Percentiles rank a stretch among this genome's conserved stretches.
phyloP scores from a whole-genome alignment of 2,113 vertebrate genomes.

The Cephalopholis sonnerati region DNA sequence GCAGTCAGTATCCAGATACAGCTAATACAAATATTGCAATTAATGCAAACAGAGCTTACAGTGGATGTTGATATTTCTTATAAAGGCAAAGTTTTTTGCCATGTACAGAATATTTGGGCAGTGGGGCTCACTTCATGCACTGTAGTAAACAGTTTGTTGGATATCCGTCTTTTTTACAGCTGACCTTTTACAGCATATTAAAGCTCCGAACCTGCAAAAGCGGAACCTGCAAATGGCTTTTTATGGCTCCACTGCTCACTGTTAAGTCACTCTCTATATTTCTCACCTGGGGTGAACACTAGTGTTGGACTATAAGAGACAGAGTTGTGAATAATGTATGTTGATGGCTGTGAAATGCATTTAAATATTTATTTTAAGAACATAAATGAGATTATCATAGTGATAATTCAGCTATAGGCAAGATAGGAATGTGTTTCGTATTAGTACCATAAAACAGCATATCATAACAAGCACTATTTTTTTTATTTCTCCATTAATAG shows the following conservation, averaged over 20 bases:
- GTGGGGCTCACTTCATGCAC: background rate
- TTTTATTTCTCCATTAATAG: background rate
- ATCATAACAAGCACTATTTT: background rate
- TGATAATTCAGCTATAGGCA: background rate
- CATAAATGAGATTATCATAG: no score
- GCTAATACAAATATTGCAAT: background rate
- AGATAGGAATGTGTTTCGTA: background rate
- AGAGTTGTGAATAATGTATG: background rate
- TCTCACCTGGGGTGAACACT: background rate
- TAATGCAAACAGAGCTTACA: background rate
- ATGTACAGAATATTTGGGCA: background rate
- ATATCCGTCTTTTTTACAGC: slow-evolving; percentile 2
- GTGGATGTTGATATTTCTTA: background rate
- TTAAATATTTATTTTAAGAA: background rate
- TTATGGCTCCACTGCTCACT: slow-evolving; percentile 34
- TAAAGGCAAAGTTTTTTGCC: background rate
- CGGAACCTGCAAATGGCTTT: slow-evolving; percentile 30
- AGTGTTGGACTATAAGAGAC: background rate
- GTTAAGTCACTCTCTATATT: slow-evolving; percentile 22
- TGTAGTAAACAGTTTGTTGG: background rate
- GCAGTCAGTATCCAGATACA: background rate
- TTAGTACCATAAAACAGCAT: background rate
- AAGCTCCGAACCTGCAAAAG: slow-evolving; percentile 25
- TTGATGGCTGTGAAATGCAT: slow-evolving; percentile 21
- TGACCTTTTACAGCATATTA: slow-evolving; percentile 35